Base-by-base conservation (phyloP, 2,797 vertebrate genomes). In the Karalla daura region DNA sequence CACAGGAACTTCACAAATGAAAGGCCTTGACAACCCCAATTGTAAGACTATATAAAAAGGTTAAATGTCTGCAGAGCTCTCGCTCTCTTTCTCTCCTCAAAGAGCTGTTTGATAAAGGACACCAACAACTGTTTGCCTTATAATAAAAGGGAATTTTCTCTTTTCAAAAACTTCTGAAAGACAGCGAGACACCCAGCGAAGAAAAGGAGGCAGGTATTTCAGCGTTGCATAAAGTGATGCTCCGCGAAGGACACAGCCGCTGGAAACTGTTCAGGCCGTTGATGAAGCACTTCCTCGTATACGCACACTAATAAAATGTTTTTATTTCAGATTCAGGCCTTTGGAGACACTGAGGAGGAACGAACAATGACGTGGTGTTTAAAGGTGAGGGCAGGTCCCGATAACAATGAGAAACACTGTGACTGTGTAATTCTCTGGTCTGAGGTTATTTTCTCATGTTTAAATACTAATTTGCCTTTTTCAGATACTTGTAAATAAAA, bases 21-120 rank as follows among this genome's bases (percentile, higher is more conserved):
- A 92, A 91, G 89, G 76, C 88, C 86, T 88, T 90, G 86, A 87
- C 83, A 90, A 78, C 76, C 60, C 65, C 85, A 87, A 88, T 89
- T 91, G 89, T 88, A 84, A 86, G 86, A 90, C 88, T 89, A 90
- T 88, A 91, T 91, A 86, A 92, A 91, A 89, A 91, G 88, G 90
- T 91, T 90, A 92, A 90, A 91, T 81, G 84, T 84, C 70, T 86
- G 71, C 81, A 73, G 79, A 81, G 78, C 68, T 58, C 25, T 47
- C 61, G 61, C 72, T 75, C 76, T 76, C 64, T 59, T 25, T 76
- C 58, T 65, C 73, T 83, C 71, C 74, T 76, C 70, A 81, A 65
- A 87, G 69, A 79, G 69, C 56, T 41, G 49, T 85, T 76, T 74
- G 81, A 88, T 87, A 90, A 90, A 89, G 84, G 85, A 88, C 78